A percentile compares a stretch with the other conserved stretches of the same genome.
Evolutionary conservation across 2,797 vertebrate species (phyloP).

Genomic region (Triplophysa bombifrons): DNA sequence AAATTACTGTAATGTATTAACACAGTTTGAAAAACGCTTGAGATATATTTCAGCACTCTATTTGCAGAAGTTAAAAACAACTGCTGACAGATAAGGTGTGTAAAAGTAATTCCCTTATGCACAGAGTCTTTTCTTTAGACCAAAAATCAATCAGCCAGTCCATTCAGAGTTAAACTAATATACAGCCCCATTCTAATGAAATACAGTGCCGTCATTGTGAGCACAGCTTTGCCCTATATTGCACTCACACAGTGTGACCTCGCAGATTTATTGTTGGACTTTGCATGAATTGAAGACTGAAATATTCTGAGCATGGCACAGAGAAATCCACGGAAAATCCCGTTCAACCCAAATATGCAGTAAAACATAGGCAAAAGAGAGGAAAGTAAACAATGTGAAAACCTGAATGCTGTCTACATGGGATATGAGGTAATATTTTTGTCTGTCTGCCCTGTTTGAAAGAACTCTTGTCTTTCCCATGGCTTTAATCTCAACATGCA

Average conservation of each 20-base stretch:
- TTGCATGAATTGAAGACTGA: slow-evolving; percentile 9
- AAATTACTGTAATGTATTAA: too few relatives aligned
- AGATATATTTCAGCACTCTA: too few relatives aligned
- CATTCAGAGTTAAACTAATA: background rate
- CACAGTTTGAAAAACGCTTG: too few relatives aligned
- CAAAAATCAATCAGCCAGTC: too few relatives aligned
- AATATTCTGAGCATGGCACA: slow-evolving; percentile 24
- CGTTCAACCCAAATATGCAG: slow-evolving; percentile 32
- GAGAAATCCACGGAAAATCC: slow-evolving; percentile 46
- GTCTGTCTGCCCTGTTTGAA: slow-evolving; percentile 43
- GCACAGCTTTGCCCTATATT: background rate
- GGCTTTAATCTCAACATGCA: slow-evolving; percentile 2
- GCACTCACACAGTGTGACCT: background rate
- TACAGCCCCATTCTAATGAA: slow-evolving; percentile 8
- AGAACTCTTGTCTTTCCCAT: slow-evolving; percentile 40
- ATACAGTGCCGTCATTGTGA: background rate
- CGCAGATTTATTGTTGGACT: background rate
- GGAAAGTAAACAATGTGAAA: slow-evolving; percentile 50
- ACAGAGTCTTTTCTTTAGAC: too few relatives aligned
- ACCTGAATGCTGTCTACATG: slow-evolving; percentile 34
- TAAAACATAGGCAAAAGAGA: slow-evolving; percentile 25
- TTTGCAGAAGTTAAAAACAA: too few relatives aligned
- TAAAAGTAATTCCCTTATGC: too few relatives aligned
- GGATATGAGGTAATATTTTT: slow-evolving; percentile 44
- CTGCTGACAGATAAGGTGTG: too few relatives aligned